Percentiles rank a stretch among this genome's conserved stretches.
These are phyloP conservation scores for Sturnira hondurensis DNA, from an alignment of 2,113 vertebrate species.

Conservation along the genomic window DNA sequence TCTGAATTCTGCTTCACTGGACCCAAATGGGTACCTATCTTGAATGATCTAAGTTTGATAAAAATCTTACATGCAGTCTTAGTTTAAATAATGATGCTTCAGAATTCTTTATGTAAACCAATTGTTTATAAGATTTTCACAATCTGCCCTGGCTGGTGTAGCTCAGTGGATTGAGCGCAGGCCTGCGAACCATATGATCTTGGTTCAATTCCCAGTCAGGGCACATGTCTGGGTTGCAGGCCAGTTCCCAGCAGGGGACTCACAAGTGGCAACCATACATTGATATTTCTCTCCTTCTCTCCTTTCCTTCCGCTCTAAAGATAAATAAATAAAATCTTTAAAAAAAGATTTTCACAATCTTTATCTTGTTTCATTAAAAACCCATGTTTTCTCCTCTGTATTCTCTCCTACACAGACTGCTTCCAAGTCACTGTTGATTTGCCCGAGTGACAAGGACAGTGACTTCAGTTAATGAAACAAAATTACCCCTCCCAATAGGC, in stretches of 20 bases:
- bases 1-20: neutral
- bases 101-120: neutral
- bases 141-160: too few relatives aligned
- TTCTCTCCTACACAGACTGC: neutral
- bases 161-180: too few relatives aligned
- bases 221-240: too few relatives aligned
- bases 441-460: neutral
- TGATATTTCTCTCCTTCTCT: too few relatives aligned
- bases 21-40: neutral
- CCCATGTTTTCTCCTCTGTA: neutral
- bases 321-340: too few relatives aligned
- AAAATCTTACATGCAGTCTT: neutral
- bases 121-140: neutral
- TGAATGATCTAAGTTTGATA: neutral
- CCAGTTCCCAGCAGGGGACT: too few relatives aligned
- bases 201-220: too few relatives aligned
- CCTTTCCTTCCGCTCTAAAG: too few relatives aligned
- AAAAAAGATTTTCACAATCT: neutral
- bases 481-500: neutral
- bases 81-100: neutral
- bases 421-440: neutral
- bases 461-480: slow-evolving; percentile 1
- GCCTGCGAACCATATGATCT: too few relatives aligned
- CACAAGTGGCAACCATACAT: too few relatives aligned
- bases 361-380: neutral